Conservation (phyloP, 2,888 invertebrate genomes). For the Steromphala cineraria region DNA sequence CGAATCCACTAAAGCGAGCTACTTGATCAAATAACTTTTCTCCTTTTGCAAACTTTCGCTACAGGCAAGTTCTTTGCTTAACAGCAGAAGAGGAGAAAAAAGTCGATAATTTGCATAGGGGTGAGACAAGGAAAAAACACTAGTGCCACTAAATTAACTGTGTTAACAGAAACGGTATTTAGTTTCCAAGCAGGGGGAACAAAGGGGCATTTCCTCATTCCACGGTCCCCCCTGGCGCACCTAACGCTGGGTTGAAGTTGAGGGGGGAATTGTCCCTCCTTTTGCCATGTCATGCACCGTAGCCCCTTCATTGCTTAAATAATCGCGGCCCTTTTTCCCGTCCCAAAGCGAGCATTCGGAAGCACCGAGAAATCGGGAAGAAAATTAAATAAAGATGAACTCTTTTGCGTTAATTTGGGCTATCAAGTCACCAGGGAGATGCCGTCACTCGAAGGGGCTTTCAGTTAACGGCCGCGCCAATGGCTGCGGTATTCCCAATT, state of each 20-base stretch:
- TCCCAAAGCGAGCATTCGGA: constrained; percentile 32
- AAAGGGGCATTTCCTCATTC: neutral
- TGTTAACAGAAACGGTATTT: constrained; percentile 18
- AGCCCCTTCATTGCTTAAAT: constrained; percentile 5
- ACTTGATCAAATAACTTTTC: constrained; percentile 12
- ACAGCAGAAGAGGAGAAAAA: neutral
- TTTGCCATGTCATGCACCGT: neutral
- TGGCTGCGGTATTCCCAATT: constrained; percentile 43
- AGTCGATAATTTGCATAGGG: constrained; percentile 1
- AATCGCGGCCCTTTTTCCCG: constrained; percentile 33
- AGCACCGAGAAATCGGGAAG: neutral
- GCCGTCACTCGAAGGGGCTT: constrained; percentile 25
- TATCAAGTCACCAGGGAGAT: constrained; percentile 30
- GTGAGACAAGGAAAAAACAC: neutral
- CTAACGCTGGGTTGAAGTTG: neutral
- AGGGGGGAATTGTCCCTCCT: neutral
- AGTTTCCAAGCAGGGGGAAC: constrained; percentile 7
- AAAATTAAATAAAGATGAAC: constrained; percentile 41
- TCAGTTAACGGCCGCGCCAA: constrained; percentile 17
- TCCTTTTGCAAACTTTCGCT: neutral
- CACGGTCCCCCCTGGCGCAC: neutral
- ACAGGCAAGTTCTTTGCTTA: neutral
- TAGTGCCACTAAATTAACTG: constrained; percentile 10
- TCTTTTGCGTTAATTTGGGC: constrained; percentile 43
- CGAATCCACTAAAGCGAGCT: neutral